These are phyloP conservation scores for Temnothorax nylanderi DNA, from an alignment of 1,140 invertebrate species.

Conservation along the genomic window DNA sequence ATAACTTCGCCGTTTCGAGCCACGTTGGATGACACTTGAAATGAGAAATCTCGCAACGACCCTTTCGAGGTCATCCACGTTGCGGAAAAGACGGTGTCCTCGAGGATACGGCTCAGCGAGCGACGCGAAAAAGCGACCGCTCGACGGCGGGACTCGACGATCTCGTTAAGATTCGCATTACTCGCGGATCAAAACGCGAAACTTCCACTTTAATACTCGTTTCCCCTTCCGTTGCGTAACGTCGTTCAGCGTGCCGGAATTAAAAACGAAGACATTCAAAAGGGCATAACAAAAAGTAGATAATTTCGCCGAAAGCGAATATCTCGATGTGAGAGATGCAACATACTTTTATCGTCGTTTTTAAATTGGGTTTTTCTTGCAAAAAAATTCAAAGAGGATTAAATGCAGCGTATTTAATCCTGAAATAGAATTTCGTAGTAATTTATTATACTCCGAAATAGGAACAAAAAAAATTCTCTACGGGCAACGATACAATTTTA, in stretches of 20 bases:
- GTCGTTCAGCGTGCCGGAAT: not conserved
- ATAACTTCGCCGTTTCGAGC: constrained; percentile 10
- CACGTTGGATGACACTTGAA: constrained; percentile 56
- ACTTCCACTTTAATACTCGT: constrained; percentile 48
- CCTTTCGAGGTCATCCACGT: constrained; percentile 25
- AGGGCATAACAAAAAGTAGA: not conserved
- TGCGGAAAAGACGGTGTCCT: constrained; percentile 16
- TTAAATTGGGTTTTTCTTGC: constrained; percentile 5
- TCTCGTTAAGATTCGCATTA: constrained; percentile 56
- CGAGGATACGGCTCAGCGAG: not conserved
- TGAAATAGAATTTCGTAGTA: constrained; percentile 23
- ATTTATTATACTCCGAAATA: constrained; percentile 26
- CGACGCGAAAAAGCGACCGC: constrained; percentile 10
- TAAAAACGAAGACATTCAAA: constrained; percentile 29
- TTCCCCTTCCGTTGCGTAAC: not conserved
- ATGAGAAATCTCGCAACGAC: constrained; percentile 51
- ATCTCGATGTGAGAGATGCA: not conserved
- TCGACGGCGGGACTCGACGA: constrained; percentile 10
- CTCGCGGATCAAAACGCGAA: constrained; percentile 23
- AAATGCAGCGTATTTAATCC: constrained; percentile 23
- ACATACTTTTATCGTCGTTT: constrained; percentile 19
- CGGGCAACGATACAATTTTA: not conserved
- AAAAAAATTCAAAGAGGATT: constrained; percentile 5
- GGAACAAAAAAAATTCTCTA: not conserved
- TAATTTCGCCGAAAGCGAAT: constrained; percentile 19